Percentiles rank a stretch among this genome's conserved stretches.
phyloP scores from a whole-genome alignment of 92 coral and sea anemone genomes.

The Chrysogorgia sp. region DNA sequence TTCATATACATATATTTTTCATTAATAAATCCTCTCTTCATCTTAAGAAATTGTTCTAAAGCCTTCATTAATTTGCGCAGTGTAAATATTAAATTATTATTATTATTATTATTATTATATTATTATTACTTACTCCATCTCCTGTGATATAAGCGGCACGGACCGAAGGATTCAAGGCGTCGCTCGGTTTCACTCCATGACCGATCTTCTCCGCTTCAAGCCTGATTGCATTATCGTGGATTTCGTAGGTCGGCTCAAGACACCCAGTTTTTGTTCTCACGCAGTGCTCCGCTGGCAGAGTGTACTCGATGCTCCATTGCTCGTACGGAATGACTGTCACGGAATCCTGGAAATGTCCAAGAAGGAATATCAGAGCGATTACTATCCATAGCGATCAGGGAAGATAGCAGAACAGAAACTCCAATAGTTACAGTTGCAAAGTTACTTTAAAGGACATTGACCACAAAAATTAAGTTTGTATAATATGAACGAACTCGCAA shows the following conservation, averaged over 20 bases:
- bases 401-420: not conserved
- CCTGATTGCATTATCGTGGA: slow-evolving; percentile 48
- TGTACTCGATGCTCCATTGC: slow-evolving; percentile 68
- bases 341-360: slow-evolving; percentile 63
- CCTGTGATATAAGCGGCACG: slow-evolving; percentile 69
- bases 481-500: too few relatives aligned
- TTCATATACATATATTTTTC: too few relatives aligned
- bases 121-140: slow-evolving; percentile 63
- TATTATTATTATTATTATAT: not conserved
- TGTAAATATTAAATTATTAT: too few relatives aligned
- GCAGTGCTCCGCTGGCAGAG: slow-evolving; percentile 81
- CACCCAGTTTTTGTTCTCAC: slow-evolving; percentile 71
- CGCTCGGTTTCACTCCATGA: slow-evolving; percentile 38
- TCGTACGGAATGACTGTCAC: slow-evolving; percentile 70
- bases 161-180: slow-evolving; percentile 65
- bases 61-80: too few relatives aligned
- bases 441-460: too few relatives aligned
- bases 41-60: too few relatives aligned
- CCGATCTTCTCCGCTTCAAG: slow-evolving; percentile 34
- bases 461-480: too few relatives aligned
- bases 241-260: slow-evolving; percentile 71
- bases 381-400: too few relatives aligned
- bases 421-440: too few relatives aligned
- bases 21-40: too few relatives aligned
- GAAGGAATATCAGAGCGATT: too few relatives aligned